Base-by-base conservation (phyloP, 2,888 invertebrate genomes). In the Crematogaster levior region DNA sequence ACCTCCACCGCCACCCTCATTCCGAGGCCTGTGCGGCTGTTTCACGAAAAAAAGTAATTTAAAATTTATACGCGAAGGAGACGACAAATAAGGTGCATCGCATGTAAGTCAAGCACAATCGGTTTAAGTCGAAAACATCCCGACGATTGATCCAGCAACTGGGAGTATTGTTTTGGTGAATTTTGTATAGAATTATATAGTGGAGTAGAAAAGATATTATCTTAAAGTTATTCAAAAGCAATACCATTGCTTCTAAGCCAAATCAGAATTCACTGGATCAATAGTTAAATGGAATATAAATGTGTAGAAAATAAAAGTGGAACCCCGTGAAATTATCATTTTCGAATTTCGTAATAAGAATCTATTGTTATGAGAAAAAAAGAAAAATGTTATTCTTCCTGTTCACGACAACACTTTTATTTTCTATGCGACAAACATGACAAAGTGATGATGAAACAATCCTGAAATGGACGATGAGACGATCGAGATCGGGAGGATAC, bases 11-110 rank as follows among this genome's bases (percentile, higher is more conserved):
- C 96, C 95, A 73, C 95, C 95, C 46, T 95, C 95, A 88, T 94
- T 94, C 89, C 96, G 94, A 93, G 96, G 96, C 90, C 96, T 95
- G 91, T 96, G 96, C 43, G 96, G 96, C 95, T 95, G 92, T 86
- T 68, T 61, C 37, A 40, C 40, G 86, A 51, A 84, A 63, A 53
- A 61, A 86, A 51, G 46, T 63, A 63, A 65, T 86, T 81, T 85
- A 75, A 80, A 15, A 46, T 15, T 43, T 27, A 60, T 68, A 61
- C 43, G 24, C 30, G 56, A 61, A 80, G 79, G 18, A 21, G 18
- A 34, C 5, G 30, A 70, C 56, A 24, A 56, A 43, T 72, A 79
- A 83, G 56, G 85, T 89, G 89, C 89, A 82, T 75, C 77, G 65
- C 61, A 66, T 79, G 72, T 74, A 90, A 85, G 82, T 87, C 90